These are phyloP conservation scores for Karalla daura DNA, from an alignment of 2,797 vertebrate species.

Conservation along the genomic window DNA sequence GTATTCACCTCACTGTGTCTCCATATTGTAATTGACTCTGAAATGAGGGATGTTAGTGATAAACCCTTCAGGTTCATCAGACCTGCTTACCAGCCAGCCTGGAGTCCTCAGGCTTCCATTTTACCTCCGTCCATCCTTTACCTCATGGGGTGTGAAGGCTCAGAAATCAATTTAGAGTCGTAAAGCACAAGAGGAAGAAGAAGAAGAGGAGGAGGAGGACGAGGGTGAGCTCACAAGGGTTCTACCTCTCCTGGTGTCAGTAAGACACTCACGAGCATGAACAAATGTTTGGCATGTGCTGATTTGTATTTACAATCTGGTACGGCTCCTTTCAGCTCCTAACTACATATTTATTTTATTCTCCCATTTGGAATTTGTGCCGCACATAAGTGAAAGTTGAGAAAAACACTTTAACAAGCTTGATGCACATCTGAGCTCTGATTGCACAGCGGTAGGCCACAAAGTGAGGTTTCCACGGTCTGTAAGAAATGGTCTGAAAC, in stretches of 20 bases:
- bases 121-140: constrained; percentile 40
- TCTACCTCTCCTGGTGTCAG: constrained; percentile 4
- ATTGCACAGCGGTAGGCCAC: neutral
- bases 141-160: constrained; percentile 40
- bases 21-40: constrained; percentile 67
- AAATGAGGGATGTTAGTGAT: constrained; percentile 75
- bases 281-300: too few species aligned
- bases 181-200: constrained; percentile 45
- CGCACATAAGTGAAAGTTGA: too few species aligned
- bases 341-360: too few species aligned
- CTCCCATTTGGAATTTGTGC: too few species aligned
- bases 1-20: constrained; percentile 50
- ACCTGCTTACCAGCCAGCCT: constrained; percentile 60
- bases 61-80: constrained; percentile 72
- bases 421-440: too few species aligned
- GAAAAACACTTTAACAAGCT: too few species aligned
- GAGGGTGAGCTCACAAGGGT: constrained; percentile 31
- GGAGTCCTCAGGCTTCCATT: constrained; percentile 57
- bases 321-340: too few species aligned
- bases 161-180: constrained; percentile 68
- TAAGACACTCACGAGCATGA: constrained; percentile 26
- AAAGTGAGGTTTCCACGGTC: neutral
- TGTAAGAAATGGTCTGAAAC: neutral
- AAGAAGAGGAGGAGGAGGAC: constrained; percentile 34
- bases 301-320: too few species aligned